Evolutionary conservation across 2,113 vertebrate genomes (phyloP), one percentile per base, ranked within the genome.

Genomic region (Bungarus multicinctus): DNA sequence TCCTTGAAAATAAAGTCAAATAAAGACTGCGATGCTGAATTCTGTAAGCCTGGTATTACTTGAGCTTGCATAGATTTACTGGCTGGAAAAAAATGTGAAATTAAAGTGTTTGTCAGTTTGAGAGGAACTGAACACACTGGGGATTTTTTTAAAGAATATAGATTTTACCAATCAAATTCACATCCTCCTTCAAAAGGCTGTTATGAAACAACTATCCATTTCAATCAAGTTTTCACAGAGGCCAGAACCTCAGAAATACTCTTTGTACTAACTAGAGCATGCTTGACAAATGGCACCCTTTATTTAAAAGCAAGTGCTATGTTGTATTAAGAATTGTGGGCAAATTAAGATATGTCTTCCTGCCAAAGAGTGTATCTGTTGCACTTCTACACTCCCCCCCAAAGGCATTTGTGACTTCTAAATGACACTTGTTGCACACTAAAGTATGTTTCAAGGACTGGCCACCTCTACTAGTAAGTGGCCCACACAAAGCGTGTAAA

Each of bases 361-460:
- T 7, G 8, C 43, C 89, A 50, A 94, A 90, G 10, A n/a, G 25
- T 30, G 45, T 23, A 45, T 86, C 5, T 10, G 20, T 86, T 93
- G 58, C 23, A 39, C 1, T 53, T n/a, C 30, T 90, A 4, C 1
- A 4, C 22, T 47, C 90, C 60, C 89, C 87, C 23, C 87, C 93
- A 39, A 2, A 90, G 85, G 91, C 85, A 85, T 96, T 94, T 94
- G 91, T 92, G 69, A 88, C 89, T 90, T 88, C 0, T 81, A 95
- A 95, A 89, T 96, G 95, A 96, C 96, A 97, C 95, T 96, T 96
- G 95, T 96, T 96, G 96, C 95, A 94, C 95, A 94, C 14, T 0
- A 93, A 94, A 60, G 58, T 64, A 90, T 39, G 91, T 60, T 58
- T 94, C 91, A 52, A 92, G 92, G 18, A 34, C 85, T 91, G 90